Evolutionary conservation across 2,888 invertebrate genomes (phyloP), one percentile per base, ranked within the genome.

Genomic region (Drosophila neonasuta): DNA sequence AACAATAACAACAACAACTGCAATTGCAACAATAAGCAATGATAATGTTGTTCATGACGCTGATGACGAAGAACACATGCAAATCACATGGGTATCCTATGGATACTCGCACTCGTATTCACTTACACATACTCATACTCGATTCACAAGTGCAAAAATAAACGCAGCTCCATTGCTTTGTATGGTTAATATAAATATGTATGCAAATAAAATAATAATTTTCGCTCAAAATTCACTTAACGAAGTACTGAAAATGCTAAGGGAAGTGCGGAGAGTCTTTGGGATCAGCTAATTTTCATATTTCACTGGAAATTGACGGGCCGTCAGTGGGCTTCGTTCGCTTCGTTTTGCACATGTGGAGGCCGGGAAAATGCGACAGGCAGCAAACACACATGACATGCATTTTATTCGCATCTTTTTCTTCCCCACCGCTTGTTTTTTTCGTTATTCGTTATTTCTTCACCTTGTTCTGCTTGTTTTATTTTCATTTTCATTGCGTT

Each of bases 221-320:
- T 60, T 68, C 71, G 56, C 74, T 77, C 68, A 86, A 71, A 70
- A 80, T 60, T 64, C 74, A 83, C 77, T 81, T 71, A 68, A 57
- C 77, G 69, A 61, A 69, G 56, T 36, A 34, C 61, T 42, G 39
- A 36, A 50, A 66, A 60, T 39, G 42, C 9, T 10, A 17, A 39
- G 34, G 45, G 36, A 24, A 41, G 49, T 10, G 30, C 1, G 34
- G 3, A 41, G 36, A 32, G 59, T 64, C 62, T 74, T 68, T 71
- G 71, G 74, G 74, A 73, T 74, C 79, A 77, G 86, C 80, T 88
- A 86, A 88, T 88, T 88, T 88, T 80, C 88, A 88, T 88, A 88
- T 82, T 88, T 88, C 88, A 36, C 67, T 75, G 71, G 82, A 88
- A 88, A 84, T 78, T 61, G 63, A 58, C 57, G 64, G 39, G 52